These are phyloP conservation scores for Pitangus sulphuratus DNA, from an alignment of 2,797 vertebrate genomes.

Conservation along the genomic window DNA sequence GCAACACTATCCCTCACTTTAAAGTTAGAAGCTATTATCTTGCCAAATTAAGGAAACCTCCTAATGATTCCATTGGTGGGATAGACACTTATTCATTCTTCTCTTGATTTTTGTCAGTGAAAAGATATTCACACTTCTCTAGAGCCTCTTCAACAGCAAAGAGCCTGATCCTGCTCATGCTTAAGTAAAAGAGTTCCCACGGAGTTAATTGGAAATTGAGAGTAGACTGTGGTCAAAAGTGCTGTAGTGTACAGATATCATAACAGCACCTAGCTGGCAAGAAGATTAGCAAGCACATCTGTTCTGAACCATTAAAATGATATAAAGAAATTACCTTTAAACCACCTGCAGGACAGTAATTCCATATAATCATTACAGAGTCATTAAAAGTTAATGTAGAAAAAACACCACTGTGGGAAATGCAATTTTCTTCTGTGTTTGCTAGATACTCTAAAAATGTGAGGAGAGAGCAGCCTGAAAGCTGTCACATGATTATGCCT, in stretches of 20 bases:
- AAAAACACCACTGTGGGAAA: neutral
- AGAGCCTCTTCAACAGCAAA: neutral
- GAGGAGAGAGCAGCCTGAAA: neutral
- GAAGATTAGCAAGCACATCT: slow-evolving; percentile 42
- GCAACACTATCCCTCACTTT: neutral
- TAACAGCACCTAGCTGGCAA: slow-evolving; percentile 23
- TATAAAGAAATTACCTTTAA: slow-evolving; percentile 53
- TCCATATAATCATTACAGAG: slow-evolving; percentile 10
- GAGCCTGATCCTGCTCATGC: neutral
- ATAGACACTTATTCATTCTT: neutral
- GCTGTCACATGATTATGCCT: neutral
- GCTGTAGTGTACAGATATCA: neutral
- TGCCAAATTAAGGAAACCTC: neutral
- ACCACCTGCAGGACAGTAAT: slow-evolving; percentile 54
- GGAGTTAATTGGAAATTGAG: neutral
- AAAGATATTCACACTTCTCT: neutral
- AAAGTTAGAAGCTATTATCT: neutral
- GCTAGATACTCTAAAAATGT: neutral
- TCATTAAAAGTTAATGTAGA: slow-evolving; percentile 50
- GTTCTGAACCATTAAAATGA: slow-evolving; percentile 54
- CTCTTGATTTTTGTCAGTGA: neutral
- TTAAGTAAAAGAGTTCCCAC: neutral
- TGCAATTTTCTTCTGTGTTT: neutral
- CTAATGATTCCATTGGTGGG: neutral
- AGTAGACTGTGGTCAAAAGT: neutral